Evolutionary conservation across 2,113 vertebrate species (phyloP), one percentile per base, ranked within the genome.

Genomic region (Oreochromis niloticus): DNA sequence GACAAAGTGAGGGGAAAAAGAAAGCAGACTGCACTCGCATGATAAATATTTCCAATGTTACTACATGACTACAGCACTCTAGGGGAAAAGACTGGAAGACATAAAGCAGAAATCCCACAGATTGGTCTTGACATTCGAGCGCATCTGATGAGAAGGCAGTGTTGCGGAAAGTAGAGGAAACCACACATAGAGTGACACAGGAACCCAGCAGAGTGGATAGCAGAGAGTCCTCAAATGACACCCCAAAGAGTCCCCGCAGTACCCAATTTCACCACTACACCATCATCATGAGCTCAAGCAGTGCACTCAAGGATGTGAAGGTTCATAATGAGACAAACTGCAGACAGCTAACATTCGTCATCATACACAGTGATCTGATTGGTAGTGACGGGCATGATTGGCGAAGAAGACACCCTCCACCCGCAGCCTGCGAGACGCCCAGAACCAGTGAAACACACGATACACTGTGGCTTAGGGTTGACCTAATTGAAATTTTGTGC

Each of bases 181-280:
- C 34, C 88, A 94, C 85, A 86, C 87, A 54, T 9, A 90, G 55
- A 85, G 90, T 32, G 79, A 36, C 79, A 91, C 59, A 71, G 59
- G 80, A 86, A 89, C 85, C 75, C 54, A 59, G 87, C 82, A 50
- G 63, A 93, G 84, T 10, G 85, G 50, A 91, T 6, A 91, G 81
- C 61, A 80, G 68, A 24, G 75, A 92, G 90, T 92, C 93, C 91
- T 94, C 82, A 92, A 59, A 92, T 94, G 90, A 94, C 94, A 91
- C 91, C 89, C 84, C 52, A 30, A 87, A 57, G 52, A 87, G 55
- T 73, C 55, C 66, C 85, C 82, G 95, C 91, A 93, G 87, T 92
- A 83, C 92, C 54, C 1, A 12, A 46, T 88, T 9, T 84, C 81
- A 34, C 91, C 91, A 91, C 91, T 19, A 55, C 80, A 3, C 52